These are phyloP conservation scores for Hippocampus zosterae DNA, from an alignment of 2,113 vertebrate genomes.

Conservation along the genomic window DNA sequence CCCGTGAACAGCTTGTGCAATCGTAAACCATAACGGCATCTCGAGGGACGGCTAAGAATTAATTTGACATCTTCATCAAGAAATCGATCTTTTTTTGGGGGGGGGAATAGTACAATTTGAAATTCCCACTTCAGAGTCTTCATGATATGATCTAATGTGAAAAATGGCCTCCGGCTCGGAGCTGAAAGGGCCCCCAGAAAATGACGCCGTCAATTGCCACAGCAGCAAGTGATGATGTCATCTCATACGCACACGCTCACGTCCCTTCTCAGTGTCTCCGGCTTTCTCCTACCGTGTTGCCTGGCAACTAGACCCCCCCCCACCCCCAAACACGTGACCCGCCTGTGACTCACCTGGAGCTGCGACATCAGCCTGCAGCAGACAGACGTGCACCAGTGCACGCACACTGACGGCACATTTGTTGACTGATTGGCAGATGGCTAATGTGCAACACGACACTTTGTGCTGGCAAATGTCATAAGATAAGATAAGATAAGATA, in stretches of 20 bases:
- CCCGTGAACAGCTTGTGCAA: background rate
- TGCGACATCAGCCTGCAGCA: constrained; percentile 65
- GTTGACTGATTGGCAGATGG: no score
- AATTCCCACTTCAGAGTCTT: background rate
- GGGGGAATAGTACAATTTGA: background rate
- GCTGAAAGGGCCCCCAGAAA: background rate
- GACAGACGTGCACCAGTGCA: constrained; percentile 13
- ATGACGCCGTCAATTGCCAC: constrained; percentile 44
- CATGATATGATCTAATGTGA: no score
- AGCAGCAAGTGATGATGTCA: constrained; percentile 62
- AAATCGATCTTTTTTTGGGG: no score
- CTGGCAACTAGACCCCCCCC: constrained; percentile 66
- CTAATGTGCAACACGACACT: no score
- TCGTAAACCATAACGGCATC: background rate
- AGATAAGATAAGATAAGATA: no score
- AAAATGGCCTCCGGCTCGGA: no score
- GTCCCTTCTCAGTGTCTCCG: constrained; percentile 58
- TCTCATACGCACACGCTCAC: constrained; percentile 41
- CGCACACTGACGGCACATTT: background rate
- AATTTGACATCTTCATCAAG: background rate
- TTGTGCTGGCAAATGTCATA: no score
- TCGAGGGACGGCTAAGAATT: background rate
- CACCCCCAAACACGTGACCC: constrained; percentile 59
- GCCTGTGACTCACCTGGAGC: constrained; percentile 80
- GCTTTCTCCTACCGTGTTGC: constrained; percentile 73